Percentiles rank a stretch among this genome's conserved stretches.
Conservation (phyloP, 2,797 vertebrate species). For the Nothura maculosa region DNA sequence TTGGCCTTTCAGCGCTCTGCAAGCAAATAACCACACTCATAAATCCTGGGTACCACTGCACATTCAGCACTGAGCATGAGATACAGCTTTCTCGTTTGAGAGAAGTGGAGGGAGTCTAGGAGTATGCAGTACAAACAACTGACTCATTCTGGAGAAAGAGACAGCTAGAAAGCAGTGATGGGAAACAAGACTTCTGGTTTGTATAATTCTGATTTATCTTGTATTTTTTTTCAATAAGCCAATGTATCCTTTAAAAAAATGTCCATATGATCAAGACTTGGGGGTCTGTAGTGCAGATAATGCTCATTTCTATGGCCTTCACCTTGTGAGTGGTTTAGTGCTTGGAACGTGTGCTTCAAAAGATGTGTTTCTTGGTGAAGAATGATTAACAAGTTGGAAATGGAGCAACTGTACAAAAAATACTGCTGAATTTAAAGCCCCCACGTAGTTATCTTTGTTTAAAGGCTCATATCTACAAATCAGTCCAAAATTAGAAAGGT, state of each 20-base stretch:
- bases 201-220: not conserved
- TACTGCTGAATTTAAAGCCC: not conserved
- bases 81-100: not conserved
- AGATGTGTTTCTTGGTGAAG: not conserved
- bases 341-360: not conserved
- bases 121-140: not conserved
- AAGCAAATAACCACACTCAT: not conserved
- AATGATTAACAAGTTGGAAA: not conserved
- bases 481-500: not conserved
- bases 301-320: not conserved
- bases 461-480: not conserved
- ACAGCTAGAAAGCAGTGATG: not conserved
- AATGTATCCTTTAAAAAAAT: not conserved
- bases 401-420: not conserved
- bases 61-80: not conserved
- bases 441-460: not conserved
- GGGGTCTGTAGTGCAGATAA: not conserved
- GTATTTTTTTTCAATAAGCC: not conserved
- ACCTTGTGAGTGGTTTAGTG: not conserved
- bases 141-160: not conserved
- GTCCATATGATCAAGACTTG: not conserved
- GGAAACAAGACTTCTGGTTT: not conserved
- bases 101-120: not conserved
- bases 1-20: not conserved
- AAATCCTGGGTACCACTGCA: not conserved